These are phyloP conservation scores for Nysson spinosus DNA, from an alignment of 2,888 invertebrate genomes.

Conservation along the genomic window DNA sequence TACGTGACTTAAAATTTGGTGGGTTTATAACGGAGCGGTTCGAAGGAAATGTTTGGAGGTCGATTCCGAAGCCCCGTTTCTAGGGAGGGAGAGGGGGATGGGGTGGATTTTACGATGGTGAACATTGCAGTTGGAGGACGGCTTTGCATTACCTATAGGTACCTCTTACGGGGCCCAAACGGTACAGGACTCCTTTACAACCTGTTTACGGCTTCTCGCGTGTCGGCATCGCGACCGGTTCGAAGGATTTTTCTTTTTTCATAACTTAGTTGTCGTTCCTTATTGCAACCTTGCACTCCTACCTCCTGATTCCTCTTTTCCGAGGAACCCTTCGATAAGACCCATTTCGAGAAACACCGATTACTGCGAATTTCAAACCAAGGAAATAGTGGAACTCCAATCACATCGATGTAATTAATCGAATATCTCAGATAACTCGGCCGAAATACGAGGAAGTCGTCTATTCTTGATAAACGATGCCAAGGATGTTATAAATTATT, in stretches of 20 bases:
- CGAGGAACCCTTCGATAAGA: neutral
- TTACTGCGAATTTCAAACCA: neutral
- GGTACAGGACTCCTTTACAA: constrained; percentile 56
- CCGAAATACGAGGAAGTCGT: too few species aligned
- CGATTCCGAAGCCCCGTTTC: neutral
- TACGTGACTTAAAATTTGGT: neutral
- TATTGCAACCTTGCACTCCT: neutral
- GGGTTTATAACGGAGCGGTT: constrained; percentile 15
- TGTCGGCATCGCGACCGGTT: constrained; percentile 45
- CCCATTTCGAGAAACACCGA: constrained; percentile 3
- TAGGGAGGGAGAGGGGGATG: neutral
- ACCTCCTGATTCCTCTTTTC: neutral
- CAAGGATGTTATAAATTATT: neutral
- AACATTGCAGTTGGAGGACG: constrained; percentile 11
- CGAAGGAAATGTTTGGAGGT: constrained; percentile 1
- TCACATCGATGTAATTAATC: too few species aligned
- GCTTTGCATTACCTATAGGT: constrained; percentile 3
- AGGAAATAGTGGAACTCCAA: too few species aligned
- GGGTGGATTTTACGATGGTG: constrained; percentile 20
- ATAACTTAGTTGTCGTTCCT: constrained; percentile 1
- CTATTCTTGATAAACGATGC: too few species aligned
- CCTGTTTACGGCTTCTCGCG: constrained; percentile 54
- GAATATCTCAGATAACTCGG: too few species aligned
- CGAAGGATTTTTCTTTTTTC: constrained; percentile 13
- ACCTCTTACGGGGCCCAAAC: constrained; percentile 32